Evolutionary conservation across 1,140 invertebrate species (phyloP), one percentile per base, ranked within the genome.

Genomic region (Zelostemma sp.): DNA sequence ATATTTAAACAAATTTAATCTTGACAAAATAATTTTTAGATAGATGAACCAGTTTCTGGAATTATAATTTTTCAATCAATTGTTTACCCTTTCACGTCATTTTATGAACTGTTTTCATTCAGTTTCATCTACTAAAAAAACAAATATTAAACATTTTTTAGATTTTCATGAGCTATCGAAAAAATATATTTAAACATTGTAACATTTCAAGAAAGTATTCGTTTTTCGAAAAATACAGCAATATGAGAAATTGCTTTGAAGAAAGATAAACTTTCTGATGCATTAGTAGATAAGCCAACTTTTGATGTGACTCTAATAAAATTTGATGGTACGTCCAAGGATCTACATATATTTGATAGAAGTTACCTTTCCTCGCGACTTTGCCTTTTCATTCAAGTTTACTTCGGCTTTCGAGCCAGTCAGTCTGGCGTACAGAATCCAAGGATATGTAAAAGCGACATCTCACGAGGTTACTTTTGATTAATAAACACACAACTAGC

Each of bases 331-430:
- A 35, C 25, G 56, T 56, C 51, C 60, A 60, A 69, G 64, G 60
- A 64, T 64, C 60, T n/a, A n/a, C n/a, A n/a, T 57, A 46, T 35
- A 64, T 69, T 69, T 64, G 60, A 64, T 69, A 60, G 55, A 47
- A 69, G 56, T 60, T 56, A n/a, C n/a, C n/a, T n/a, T n/a, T n/a
- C n/a, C n/a, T n/a, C n/a, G n/a, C n/a, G n/a, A 69, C 56, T 47
- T 58, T 35, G 59, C 54, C 49, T 41, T 43, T 50, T 51, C 63
- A 55, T 59, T 54, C 18, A 12, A 66, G 31, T 66, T 43, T 67
- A 53, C 53, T 51, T 66, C 15, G 41, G 41, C 35, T 63, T 16
- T 47, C 46, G 16, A 25, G 21, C 21, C 21, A 8, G 21, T 15
- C 43, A 33, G 61, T 46, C 50, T 38, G 25, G 38, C 14, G n/a